Conservation (phyloP, 2,888 invertebrate species). For the Melieria crassipennis region DNA sequence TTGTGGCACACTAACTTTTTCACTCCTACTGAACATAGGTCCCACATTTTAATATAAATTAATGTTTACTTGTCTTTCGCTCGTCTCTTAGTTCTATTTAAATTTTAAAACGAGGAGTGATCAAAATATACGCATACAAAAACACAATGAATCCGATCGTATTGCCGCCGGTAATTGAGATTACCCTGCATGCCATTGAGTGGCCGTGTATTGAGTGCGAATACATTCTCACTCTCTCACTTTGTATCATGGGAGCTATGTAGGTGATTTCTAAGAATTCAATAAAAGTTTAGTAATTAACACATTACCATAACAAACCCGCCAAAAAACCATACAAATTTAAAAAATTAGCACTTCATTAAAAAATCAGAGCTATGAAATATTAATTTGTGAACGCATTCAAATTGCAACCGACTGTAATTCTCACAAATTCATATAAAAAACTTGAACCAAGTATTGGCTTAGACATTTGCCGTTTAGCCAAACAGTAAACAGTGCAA, state of each 20-base stretch:
- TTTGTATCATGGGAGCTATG: not conserved
- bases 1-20: too few species aligned
- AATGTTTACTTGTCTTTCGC: too few species aligned
- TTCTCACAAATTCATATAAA: not conserved
- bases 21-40: too few species aligned
- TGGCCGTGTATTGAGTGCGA: not conserved
- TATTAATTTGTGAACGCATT: conserved; percentile 1
- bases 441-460: not conserved
- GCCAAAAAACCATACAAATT: conserved; percentile 10
- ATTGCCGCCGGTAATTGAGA: too few species aligned
- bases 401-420: not conserved
- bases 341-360: conserved; percentile 24
- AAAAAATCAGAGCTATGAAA: not conserved
- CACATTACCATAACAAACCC: conserved; percentile 8
- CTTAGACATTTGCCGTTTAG: too few species aligned
- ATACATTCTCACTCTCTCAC: not conserved
- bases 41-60: too few species aligned
- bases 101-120: too few species aligned
- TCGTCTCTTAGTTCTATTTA: too few species aligned
- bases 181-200: not conserved
- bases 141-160: too few species aligned
- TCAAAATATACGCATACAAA: too few species aligned
- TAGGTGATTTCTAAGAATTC: conserved; percentile 2
- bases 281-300: conserved; percentile 16
- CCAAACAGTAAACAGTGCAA: too few species aligned